These are phyloP conservation scores for Bufotes viridis DNA, from an alignment of 2,797 vertebrate genomes.

Conservation along the genomic window DNA sequence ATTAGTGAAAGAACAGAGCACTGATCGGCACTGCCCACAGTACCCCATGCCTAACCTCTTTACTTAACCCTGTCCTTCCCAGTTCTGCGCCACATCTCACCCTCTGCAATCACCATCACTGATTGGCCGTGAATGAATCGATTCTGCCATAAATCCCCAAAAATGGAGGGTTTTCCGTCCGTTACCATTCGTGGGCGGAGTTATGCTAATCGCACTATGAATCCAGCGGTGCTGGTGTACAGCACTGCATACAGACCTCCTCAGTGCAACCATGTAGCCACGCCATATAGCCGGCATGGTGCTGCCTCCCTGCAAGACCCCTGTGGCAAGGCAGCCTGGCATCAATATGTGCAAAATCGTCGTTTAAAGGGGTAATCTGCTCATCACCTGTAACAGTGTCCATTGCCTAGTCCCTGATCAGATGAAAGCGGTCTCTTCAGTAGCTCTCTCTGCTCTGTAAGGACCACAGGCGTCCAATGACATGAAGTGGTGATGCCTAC, in stretches of 20 bases:
- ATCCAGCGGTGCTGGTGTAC: background rate
- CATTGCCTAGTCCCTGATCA: too few relatives aligned
- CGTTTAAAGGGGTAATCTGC: too few relatives aligned
- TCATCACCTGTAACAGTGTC: too few relatives aligned
- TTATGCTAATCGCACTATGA: background rate
- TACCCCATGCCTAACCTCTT: background rate
- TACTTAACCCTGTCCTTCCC: background rate
- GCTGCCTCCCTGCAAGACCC: too few relatives aligned
- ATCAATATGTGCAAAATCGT: background rate
- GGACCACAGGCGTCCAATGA: background rate
- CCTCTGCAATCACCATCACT: background rate
- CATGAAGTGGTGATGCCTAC: background rate
- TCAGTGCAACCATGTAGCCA: background rate
- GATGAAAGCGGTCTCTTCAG: too few relatives aligned
- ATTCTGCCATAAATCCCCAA: background rate
- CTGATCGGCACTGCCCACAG: background rate
- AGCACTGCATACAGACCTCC: background rate
- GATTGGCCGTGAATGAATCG: background rate
- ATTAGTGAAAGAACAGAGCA: background rate
- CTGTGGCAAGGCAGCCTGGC: background rate
- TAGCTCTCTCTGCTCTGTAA: background rate
- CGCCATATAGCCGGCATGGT: background rate
- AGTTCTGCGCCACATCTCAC: background rate
- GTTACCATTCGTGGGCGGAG: background rate
- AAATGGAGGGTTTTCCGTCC: background rate